Percentiles rank a stretch among this genome's conserved stretches.
phyloP scores from a whole-genome alignment of 1,140 invertebrate genomes.

The Akabosia matsudoensis region DNA sequence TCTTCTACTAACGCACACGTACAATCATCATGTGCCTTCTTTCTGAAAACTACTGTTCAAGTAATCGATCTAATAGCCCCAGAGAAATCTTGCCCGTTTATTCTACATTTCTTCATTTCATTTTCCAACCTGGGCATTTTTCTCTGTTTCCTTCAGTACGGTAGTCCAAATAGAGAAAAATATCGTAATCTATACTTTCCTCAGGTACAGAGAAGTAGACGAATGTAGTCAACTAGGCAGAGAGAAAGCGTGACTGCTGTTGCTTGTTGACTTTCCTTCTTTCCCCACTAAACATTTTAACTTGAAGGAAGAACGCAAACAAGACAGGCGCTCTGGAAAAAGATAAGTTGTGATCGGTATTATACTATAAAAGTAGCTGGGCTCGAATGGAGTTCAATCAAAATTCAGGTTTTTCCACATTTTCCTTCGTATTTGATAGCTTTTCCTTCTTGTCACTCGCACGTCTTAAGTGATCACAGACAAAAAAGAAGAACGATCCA shows the following conservation, averaged over 20 bases:
- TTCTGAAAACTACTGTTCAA: no score
- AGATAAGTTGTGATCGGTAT: neutral
- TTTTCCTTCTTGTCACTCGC: no score
- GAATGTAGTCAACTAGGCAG: no score
- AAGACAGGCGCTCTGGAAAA: neutral
- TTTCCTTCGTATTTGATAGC: no score
- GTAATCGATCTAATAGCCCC: constrained; percentile 6
- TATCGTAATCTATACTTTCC: neutral
- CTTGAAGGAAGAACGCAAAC: neutral
- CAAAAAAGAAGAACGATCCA: neutral
- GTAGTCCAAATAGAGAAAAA: neutral
- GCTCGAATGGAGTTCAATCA: neutral
- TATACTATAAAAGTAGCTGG: neutral
- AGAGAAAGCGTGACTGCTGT: neutral
- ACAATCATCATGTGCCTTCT: neutral
- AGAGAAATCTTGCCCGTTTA: neutral
- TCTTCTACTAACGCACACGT: neutral
- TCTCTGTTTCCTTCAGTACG: neutral
- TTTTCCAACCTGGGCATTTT: neutral
- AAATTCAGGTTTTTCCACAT: no score
- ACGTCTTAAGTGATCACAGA: no score
- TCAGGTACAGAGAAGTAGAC: no score
- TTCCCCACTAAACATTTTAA: neutral
- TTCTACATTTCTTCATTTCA: neutral
- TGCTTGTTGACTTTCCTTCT: neutral